Conservation (phyloP, 2,888 invertebrate genomes). For the Pheosia gnoma region DNA sequence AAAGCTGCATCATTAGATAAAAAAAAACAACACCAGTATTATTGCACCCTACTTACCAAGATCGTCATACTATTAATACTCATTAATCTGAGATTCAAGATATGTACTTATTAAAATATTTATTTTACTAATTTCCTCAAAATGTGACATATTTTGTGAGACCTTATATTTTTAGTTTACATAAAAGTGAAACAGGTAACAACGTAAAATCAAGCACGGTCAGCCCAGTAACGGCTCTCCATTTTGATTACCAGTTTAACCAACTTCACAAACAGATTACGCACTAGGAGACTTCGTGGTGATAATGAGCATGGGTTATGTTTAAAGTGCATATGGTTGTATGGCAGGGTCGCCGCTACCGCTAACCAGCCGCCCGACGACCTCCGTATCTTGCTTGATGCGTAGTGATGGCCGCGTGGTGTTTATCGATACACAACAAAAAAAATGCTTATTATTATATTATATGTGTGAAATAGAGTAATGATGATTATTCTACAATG, state of each 20-base stretch:
- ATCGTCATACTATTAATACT: too few species aligned
- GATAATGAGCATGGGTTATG: constrained; percentile 13
- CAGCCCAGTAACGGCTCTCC: background rate
- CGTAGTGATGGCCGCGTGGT: constrained; percentile 7
- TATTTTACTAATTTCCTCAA: too few species aligned
- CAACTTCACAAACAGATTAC: constrained; percentile 14
- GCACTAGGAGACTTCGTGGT: constrained; percentile 7
- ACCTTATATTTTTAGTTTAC: too few species aligned
- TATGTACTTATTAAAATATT: too few species aligned
- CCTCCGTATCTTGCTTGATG: constrained; percentile 40
- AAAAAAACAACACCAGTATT: too few species aligned
- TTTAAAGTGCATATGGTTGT: constrained; percentile 23
- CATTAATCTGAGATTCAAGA: too few species aligned
- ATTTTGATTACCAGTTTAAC: constrained; percentile 4
- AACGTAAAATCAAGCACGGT: background rate
- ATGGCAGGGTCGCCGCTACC: constrained; percentile 33
- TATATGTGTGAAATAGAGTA: too few species aligned
- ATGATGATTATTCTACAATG: too few species aligned
- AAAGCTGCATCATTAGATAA: too few species aligned
- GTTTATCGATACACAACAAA: background rate
- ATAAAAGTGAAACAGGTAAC: background rate
- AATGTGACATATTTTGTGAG: too few species aligned
- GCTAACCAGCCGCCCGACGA: constrained; percentile 30
- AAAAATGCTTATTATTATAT: too few species aligned
- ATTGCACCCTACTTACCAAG: too few species aligned